Base-by-base conservation (phyloP, 2,113 vertebrate genomes). In the Chamaea fasciata region DNA sequence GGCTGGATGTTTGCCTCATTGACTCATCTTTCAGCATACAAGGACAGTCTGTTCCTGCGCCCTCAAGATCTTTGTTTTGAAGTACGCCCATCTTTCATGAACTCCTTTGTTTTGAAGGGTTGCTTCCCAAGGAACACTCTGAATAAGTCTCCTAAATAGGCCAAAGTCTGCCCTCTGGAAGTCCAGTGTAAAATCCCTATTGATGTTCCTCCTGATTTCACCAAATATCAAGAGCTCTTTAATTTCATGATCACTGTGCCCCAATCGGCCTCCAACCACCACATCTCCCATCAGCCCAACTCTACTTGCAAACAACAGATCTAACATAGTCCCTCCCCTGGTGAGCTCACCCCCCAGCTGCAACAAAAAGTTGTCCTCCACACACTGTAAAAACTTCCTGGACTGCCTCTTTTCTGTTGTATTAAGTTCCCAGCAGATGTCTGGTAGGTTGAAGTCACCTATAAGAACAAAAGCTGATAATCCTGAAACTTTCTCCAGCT, bases 1-100 rank as follows among this genome's bases (percentile, higher is more conserved):
- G 7, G 13, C n/a, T 52, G 35, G 14, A 2, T 0, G 0, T 39
- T 39, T 52, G 2, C 20, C 35, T 52, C 3, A 2, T 17, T 0
- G 0, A 7, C 27, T 52, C 20, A 10, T 71, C 28, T 31, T 33
- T 24, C 0, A 1, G 37, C 49, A 41, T 28, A 31, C 37, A 53
- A 5, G 15, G 21, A 41, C 15, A 31, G 49, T 52, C 11, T 52
- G 20, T 41, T 55, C 46, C 30, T 42, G 30, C n/a, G 50, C 39
- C 16, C 70, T 55, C 39, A 55, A 18, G 28, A 41, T 33, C 21
- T 31, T 13, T 31, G 13, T 31, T 64, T 42, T 31, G 28, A 64
- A 33, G 10, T 30, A 65, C 4, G 11, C 18, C 27, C 27, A 42
- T 13, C 13, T 63, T 63, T 63, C 39, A 30, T 24, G 22, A 2